These are phyloP conservation scores for Cataglyphis livida DNA, from an alignment of 2,888 invertebrate genomes.

Conservation along the genomic window DNA sequence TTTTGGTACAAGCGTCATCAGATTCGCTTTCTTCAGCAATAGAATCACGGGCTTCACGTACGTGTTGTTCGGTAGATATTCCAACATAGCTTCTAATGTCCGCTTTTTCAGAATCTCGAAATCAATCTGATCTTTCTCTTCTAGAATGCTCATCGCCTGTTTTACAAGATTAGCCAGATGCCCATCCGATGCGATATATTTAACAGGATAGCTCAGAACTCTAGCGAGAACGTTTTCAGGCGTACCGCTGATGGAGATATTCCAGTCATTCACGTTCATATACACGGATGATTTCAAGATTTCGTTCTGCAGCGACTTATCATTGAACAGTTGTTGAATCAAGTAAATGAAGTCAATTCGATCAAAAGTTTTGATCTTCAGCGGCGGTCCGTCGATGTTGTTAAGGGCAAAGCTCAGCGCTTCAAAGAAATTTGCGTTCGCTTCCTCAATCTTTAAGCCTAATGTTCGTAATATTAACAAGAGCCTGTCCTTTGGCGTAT, in stretches of 20 bases:
- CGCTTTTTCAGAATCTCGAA: constrained; percentile 20
- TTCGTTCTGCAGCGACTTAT: not conserved
- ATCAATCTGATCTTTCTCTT: not conserved
- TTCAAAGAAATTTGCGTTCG: constrained; percentile 15
- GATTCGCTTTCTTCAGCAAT: constrained; percentile 37
- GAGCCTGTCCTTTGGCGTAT: constrained; percentile 10
- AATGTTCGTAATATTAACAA: constrained; percentile 8
- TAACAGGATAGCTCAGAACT: constrained; percentile 38
- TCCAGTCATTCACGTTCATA: constrained; percentile 41
- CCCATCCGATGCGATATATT: not conserved
- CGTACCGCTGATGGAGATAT: constrained; percentile 44
- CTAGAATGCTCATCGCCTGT: constrained; percentile 13
- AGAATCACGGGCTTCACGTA: constrained; percentile 37
- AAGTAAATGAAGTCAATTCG: constrained; percentile 51
- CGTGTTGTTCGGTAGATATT: constrained; percentile 30
- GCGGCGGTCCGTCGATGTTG: constrained; percentile 37
- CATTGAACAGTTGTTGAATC: constrained; percentile 15
- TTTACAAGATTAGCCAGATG: not conserved
- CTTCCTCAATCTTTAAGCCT: constrained; percentile 18
- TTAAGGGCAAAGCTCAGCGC: constrained; percentile 45
- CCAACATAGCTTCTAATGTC: constrained; percentile 40
- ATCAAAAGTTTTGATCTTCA: constrained; percentile 36
- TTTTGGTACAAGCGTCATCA: constrained; percentile 29
- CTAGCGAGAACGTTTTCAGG: constrained; percentile 51
- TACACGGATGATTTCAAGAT: constrained; percentile 11